Evolutionary conservation across 2,797 vertebrate genomes (phyloP).

Genomic region (Agapornis canus): DNA sequence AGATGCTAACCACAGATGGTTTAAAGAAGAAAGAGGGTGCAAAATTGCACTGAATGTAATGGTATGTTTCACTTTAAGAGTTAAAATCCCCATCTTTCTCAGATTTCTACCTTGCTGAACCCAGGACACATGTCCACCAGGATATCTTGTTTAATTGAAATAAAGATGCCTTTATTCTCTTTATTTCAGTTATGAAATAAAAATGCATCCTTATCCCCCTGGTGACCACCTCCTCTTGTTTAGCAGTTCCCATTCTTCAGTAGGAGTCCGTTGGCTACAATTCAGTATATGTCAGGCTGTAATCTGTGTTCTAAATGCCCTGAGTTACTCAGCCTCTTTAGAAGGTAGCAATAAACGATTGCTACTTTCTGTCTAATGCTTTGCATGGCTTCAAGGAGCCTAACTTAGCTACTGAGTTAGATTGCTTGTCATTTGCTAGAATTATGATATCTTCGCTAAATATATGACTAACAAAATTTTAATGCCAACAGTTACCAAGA

Average conservation of each 20-base stretch:
- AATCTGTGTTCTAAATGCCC: neutral
- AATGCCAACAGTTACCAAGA: slow-evolving; percentile 78
- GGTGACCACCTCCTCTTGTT: neutral
- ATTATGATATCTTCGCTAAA: neutral
- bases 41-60: neutral
- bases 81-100: neutral
- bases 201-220: neutral
- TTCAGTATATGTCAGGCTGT: neutral
- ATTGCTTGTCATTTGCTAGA: neutral
- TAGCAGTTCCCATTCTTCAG: neutral
- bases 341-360: neutral
- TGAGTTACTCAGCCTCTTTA: neutral
- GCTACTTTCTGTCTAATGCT: neutral
- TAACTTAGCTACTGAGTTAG: neutral
- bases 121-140: neutral
- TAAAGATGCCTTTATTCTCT: neutral
- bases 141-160: neutral
- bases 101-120: neutral
- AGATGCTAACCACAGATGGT: neutral
- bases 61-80: neutral
- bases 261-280: neutral
- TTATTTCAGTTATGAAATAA: neutral
- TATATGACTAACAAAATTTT: slow-evolving; percentile 64
- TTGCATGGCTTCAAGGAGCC: neutral
- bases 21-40: neutral